Evolutionary conservation across 2,113 vertebrate species (phyloP).

Genomic region (Cathartes aura): DNA sequence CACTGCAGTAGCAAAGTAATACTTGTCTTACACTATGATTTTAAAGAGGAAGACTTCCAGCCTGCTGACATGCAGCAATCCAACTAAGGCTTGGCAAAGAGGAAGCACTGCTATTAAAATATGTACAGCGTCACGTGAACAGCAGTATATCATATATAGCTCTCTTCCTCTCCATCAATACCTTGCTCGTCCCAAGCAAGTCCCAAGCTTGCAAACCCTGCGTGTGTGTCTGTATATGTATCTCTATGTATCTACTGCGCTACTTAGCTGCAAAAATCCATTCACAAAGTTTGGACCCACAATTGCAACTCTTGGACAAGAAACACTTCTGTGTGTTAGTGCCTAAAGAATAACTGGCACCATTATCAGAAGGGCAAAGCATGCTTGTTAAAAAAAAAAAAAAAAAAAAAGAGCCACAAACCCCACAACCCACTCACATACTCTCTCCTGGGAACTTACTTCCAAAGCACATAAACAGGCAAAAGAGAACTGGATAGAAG

Average conservation of each 20-base stretch:
- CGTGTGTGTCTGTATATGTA: too few relatives aligned
- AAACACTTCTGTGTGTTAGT: background rate
- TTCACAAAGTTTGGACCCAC: background rate
- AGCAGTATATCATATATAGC: background rate
- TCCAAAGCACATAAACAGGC: conserved; percentile 93
- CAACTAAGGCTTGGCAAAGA: background rate
- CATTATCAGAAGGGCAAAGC: background rate
- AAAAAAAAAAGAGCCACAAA: background rate
- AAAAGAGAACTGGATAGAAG: conserved; percentile 95
- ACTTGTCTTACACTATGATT: background rate
- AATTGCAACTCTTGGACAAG: background rate
- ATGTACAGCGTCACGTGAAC: background rate
- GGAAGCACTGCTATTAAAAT: background rate
- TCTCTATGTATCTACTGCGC: background rate
- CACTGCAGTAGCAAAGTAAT: background rate
- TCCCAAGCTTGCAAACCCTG: background rate
- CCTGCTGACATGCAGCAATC: background rate
- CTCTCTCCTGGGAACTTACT: conserved; percentile 80
- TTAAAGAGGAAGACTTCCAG: background rate
- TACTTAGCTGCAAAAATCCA: background rate
- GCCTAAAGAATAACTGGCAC: background rate
- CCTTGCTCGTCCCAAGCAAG: background rate
- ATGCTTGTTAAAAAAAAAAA: background rate
- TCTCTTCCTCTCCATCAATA: background rate
- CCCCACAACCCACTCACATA: background rate